Evolutionary conservation across 2,113 vertebrate species (phyloP).

Genomic region (Deroptyus accipitrinus): DNA sequence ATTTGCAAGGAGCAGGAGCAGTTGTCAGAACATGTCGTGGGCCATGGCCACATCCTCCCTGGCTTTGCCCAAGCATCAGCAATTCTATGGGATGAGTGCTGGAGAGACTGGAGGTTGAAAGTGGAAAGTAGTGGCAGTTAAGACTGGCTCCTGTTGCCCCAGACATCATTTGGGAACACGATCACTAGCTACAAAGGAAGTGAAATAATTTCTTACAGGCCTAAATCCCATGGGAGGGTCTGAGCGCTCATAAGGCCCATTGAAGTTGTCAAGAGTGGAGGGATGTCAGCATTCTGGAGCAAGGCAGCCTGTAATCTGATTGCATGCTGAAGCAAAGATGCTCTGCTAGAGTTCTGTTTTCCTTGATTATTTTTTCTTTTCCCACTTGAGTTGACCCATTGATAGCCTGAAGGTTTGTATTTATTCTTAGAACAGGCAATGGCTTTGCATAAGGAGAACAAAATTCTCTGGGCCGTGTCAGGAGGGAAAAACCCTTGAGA

Average conservation of each 20-base stretch:
- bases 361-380: not conserved
- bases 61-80: not conserved
- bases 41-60: not conserved
- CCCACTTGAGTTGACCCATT: not conserved
- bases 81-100: not conserved
- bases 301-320: not conserved
- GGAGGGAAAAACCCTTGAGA: not conserved
- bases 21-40: fast-evolving
- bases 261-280: not conserved
- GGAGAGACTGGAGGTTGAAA: not conserved
- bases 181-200: not conserved
- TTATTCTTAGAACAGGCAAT: not conserved
- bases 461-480: not conserved
- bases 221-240: not conserved
- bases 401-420: not conserved
- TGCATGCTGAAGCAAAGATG: not conserved
- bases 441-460: not conserved
- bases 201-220: not conserved
- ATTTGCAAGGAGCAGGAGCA: not conserved
- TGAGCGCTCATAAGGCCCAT: not conserved
- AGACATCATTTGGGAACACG: not conserved
- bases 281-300: not conserved
- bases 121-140: not conserved
- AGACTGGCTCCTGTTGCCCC: fast-evolving
- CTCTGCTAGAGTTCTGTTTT: not conserved